Conservation (phyloP, 2,888 invertebrate species). For the Microctonus aethiopoides region DNA sequence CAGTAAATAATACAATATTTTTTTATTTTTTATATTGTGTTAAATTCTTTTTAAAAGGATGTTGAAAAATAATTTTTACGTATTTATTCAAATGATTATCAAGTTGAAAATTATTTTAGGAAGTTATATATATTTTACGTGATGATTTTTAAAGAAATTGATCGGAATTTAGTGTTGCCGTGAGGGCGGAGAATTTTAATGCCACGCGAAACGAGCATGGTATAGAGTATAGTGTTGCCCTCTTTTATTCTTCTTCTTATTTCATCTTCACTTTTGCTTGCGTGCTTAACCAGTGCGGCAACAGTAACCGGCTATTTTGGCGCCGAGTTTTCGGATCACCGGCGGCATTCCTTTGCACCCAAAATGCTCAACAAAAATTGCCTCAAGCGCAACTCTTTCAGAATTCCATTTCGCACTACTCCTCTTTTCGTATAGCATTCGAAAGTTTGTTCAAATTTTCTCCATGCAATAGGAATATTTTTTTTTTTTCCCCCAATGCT, state of each 20-base stretch:
- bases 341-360: conserved; percentile 26
- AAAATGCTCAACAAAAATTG: conserved; percentile 15
- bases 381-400: conserved; percentile 5
- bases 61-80: not conserved
- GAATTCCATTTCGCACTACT: conserved; percentile 15
- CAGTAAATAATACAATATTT: not conserved
- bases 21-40: not conserved
- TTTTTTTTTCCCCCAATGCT: not conserved
- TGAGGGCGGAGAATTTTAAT: conserved; percentile 10
- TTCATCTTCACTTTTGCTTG: not conserved
- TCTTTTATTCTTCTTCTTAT: not conserved
- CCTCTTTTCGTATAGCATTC: not conserved
- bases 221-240: not conserved
- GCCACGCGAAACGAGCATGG: not conserved
- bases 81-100: not conserved
- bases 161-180: not conserved
- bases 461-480: too few species aligned
- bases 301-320: conserved; percentile 29
- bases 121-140: not conserved
- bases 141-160: not conserved
- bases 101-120: not conserved
- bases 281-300: not conserved
- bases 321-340: conserved; percentile 26
- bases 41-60: too few species aligned
- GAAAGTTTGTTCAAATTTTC: not conserved